Conservation (phyloP, 2,888 invertebrate species). For the Drosophila maculinotata region DNA sequence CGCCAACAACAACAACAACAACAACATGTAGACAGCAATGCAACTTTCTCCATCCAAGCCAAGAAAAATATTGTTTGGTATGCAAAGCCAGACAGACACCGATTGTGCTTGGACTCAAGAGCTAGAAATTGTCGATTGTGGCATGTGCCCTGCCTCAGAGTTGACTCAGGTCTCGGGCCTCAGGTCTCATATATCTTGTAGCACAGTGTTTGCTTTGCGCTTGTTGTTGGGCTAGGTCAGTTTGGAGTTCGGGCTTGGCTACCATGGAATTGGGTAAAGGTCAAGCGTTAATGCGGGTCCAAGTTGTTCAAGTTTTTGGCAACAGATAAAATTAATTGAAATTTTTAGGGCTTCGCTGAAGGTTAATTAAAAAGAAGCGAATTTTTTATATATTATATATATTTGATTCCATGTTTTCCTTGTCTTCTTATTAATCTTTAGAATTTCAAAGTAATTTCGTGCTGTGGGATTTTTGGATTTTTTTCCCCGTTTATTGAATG, state of each 20-base stretch:
- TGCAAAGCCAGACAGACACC: conserved; percentile 54
- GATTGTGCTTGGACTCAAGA: conserved; percentile 12
- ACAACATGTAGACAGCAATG: conserved; percentile 35
- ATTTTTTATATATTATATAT: too few species aligned
- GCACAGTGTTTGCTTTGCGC: conserved; percentile 26
- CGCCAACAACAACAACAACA: conserved; percentile 25
- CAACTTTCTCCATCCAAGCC: conserved; percentile 70
- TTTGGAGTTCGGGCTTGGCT: neutral
- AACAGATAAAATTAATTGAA: neutral
- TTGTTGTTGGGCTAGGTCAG: conserved; percentile 44
- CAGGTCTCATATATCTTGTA: conserved; percentile 17
- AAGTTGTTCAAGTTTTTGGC: neutral
- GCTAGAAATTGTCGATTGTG: conserved; percentile 40
- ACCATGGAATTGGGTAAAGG: conserved; percentile 38
- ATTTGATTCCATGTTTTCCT: too few species aligned
- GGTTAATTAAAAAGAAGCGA: neutral
- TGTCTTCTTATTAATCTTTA: too few species aligned
- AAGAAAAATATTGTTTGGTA: conserved; percentile 56
- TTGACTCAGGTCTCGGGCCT: neutral
- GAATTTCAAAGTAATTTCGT: conserved; percentile 3
- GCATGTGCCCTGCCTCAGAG: conserved; percentile 38
- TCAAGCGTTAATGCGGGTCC: conserved; percentile 18
- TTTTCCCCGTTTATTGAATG: too few species aligned
- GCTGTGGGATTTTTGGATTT: too few species aligned
- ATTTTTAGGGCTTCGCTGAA: neutral